Percentiles rank a stretch among this genome's conserved stretches.
These are phyloP conservation scores for Forbesichthys agassizii DNA, from an alignment of 2,113 vertebrate genomes.

Conservation along the genomic window DNA sequence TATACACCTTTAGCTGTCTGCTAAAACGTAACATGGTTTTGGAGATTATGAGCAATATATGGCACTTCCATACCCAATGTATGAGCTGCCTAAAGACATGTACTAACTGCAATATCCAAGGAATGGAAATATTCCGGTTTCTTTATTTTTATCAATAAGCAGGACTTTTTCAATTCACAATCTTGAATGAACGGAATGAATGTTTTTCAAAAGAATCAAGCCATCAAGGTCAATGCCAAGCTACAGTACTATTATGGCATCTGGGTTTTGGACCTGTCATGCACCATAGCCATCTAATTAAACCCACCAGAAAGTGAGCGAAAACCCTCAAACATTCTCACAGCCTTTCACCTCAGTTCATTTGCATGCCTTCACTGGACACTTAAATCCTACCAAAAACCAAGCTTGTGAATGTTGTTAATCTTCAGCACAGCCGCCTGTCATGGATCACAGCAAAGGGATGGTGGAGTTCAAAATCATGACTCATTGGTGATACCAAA, in stretches of 20 bases:
- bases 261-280: slow-evolving; percentile 35
- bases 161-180: slow-evolving; percentile 45
- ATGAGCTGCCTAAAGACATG: slow-evolving; percentile 46
- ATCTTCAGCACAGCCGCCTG: slow-evolving; percentile 43
- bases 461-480: slow-evolving; percentile 19
- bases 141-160: slow-evolving; percentile 31
- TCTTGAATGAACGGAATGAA: slow-evolving; percentile 50
- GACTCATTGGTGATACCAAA: slow-evolving; percentile 6
- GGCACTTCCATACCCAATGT: slow-evolving; percentile 35
- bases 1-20: slow-evolving; percentile 18
- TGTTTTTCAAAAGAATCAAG: slow-evolving; percentile 50
- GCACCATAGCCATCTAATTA: slow-evolving; percentile 16
- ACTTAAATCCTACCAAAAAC: slow-evolving; percentile 56
- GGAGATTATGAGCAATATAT: slow-evolving; percentile 65
- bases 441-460: slow-evolving; percentile 3
- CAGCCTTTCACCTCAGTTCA: slow-evolving; percentile 29
- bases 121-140: slow-evolving; percentile 22
- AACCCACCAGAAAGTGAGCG: slow-evolving; percentile 22
- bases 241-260: slow-evolving; percentile 34
- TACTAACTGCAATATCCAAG: slow-evolving; percentile 56
- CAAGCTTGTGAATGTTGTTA: slow-evolving; percentile 53
- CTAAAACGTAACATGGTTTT: slow-evolving; percentile 39
- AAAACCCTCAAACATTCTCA: slow-evolving; percentile 5
- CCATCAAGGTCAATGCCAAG: slow-evolving; percentile 62
- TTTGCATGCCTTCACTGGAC: slow-evolving; percentile 24